phyloP scores from a whole-genome alignment of 1,140 invertebrate species.

The Bombyx mori region ASM3026992v2 NC_085116.1:12067501-12068000 shows the following conservation, averaged over 20 bases:
- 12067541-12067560: constrained; percentile 74
- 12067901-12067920: constrained; percentile 66
- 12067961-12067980: constrained; percentile 63
- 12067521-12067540: constrained; percentile 72
- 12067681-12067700: constrained; percentile 47
- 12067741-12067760: constrained; percentile 65
- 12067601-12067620: constrained; percentile 67
- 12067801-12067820: constrained; percentile 56
- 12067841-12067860: constrained; percentile 60
- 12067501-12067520: constrained; percentile 67
- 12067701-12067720: constrained; percentile 67
- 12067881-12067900: constrained; percentile 65
- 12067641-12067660: constrained; percentile 63
- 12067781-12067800: constrained; percentile 67
- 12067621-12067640: constrained; percentile 66
- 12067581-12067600: constrained; percentile 68
- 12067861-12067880: constrained; percentile 61
- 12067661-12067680: constrained; percentile 47
- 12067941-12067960: constrained; percentile 65
- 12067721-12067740: constrained; percentile 66
- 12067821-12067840: constrained; percentile 60
- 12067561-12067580: constrained; percentile 63
- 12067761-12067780: constrained; percentile 70
- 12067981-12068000: constrained; percentile 51
- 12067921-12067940: constrained; percentile 64